phyloP scores from a whole-genome alignment of 2,888 invertebrate genomes.

The Trilocha varians region DNA sequence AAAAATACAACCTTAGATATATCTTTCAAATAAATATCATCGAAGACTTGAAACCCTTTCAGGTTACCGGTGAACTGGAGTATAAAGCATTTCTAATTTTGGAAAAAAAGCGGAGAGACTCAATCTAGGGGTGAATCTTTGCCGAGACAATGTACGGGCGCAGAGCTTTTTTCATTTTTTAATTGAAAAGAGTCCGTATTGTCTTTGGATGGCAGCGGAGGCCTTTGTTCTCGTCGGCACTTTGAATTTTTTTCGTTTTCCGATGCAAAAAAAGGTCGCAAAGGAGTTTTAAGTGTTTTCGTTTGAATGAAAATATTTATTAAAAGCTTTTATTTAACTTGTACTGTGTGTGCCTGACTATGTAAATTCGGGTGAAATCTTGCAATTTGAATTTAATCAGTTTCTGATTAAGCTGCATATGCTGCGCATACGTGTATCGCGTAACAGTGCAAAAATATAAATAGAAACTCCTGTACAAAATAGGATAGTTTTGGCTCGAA shows the following conservation, averaged over 20 bases:
- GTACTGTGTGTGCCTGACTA: too few species aligned
- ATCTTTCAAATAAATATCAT: background rate
- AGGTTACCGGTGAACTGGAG: background rate
- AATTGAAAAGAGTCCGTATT: conserved; percentile 25
- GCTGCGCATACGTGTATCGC: too few species aligned
- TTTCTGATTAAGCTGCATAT: too few species aligned
- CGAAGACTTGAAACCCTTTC: background rate
- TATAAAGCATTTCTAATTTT: conserved; percentile 5
- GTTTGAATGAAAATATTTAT: too few species aligned
- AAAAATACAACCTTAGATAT: too few species aligned
- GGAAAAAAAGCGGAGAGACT: conserved; percentile 17
- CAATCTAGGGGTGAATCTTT: conserved; percentile 12
- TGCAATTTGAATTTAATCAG: too few species aligned
- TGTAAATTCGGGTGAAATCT: too few species aligned
- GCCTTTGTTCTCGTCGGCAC: background rate
- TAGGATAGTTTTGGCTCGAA: too few species aligned
- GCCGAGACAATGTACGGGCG: conserved; percentile 16
- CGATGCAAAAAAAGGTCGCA: background rate
- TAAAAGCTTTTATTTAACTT: too few species aligned
- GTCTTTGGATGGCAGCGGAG: conserved; percentile 14
- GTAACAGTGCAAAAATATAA: too few species aligned
- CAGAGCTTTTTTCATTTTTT: conserved; percentile 23
- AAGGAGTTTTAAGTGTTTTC: too few species aligned
- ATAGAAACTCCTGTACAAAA: too few species aligned
- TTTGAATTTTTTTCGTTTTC: background rate